phyloP scores from a whole-genome alignment of 2,888 invertebrate genomes.

The Epicampocera succincta region DNA sequence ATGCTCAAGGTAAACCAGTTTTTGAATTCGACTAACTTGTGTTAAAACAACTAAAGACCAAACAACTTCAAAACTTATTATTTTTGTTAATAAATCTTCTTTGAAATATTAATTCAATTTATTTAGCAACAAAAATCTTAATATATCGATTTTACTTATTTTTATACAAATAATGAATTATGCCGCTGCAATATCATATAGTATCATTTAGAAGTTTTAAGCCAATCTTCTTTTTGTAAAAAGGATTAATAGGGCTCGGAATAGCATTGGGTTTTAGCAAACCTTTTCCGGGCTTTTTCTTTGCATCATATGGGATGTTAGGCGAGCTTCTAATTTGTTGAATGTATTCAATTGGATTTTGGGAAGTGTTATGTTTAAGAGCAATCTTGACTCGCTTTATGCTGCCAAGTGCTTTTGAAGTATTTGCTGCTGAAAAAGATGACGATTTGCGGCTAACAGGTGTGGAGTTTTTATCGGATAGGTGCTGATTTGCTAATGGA shows the following conservation, averaged over 20 bases:
- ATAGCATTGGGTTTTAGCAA: slow-evolving; percentile 87
- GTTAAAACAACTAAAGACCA: slow-evolving; percentile 28
- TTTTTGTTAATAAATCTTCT: slow-evolving; percentile 53
- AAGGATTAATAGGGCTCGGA: slow-evolving; percentile 89
- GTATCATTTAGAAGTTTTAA: slow-evolving; percentile 75
- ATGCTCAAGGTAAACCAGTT: slow-evolving; percentile 85
- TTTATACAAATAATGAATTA: slow-evolving; percentile 47
- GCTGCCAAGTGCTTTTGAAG: slow-evolving; percentile 66
- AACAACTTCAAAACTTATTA: slow-evolving; percentile 36
- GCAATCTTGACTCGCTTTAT: slow-evolving; percentile 88
- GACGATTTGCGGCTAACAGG: slow-evolving; percentile 62
- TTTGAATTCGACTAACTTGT: slow-evolving; percentile 80
- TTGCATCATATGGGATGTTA: slow-evolving; percentile 88
- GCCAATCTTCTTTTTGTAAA: slow-evolving; percentile 84
- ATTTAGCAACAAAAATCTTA: slow-evolving; percentile 39
- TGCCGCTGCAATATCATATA: slow-evolving; percentile 72
- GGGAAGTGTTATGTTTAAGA: slow-evolving; percentile 87
- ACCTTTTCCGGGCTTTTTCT: slow-evolving; percentile 86
- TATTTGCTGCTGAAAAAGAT: slow-evolving; percentile 42
- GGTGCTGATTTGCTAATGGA: slow-evolving; percentile 68
- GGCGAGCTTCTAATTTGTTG: slow-evolving; percentile 88
- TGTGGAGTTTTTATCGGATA: slow-evolving; percentile 64
- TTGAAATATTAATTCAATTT: slow-evolving; percentile 30
- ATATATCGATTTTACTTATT: slow-evolving; percentile 53
- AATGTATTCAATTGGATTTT: slow-evolving; percentile 88